A percentile compares a stretch with the other conserved stretches of the same genome.
Conservation (phyloP, 1,140 invertebrate genomes). For the Lepidotrigona ventralis region DNA sequence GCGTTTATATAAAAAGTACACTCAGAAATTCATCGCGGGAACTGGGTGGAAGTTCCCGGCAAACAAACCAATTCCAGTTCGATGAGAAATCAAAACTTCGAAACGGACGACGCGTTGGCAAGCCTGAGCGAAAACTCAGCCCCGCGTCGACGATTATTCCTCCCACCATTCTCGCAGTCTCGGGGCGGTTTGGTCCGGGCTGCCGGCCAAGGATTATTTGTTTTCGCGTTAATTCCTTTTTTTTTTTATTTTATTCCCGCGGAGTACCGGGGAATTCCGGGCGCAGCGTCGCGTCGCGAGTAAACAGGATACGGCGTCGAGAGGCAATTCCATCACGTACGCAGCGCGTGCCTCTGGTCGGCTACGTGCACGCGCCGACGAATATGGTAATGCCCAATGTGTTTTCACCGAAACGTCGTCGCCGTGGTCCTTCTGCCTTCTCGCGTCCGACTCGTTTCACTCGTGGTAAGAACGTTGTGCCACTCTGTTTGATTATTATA, state of each 20-base stretch:
- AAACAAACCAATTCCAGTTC: background rate
- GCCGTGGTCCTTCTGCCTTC: background rate
- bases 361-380: constrained; percentile 50
- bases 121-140: background rate
- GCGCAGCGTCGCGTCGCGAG: constrained; percentile 37
- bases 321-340: constrained; percentile 65
- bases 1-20: no score
- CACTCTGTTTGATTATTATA: no score
- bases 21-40: no score
- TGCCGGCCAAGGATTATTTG: constrained; percentile 50
- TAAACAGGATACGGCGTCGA: constrained; percentile 57
- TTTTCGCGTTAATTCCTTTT: constrained; percentile 59
- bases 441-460: no score
- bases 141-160: constrained; percentile 23
- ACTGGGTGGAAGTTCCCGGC: no score
- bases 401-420: constrained; percentile 60
- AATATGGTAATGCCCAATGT: constrained; percentile 70
- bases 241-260: constrained; percentile 59
- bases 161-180: no score
- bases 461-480: no score
- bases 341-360: constrained; percentile 45
- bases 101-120: background rate
- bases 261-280: constrained; percentile 32
- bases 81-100: background rate
- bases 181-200: constrained; percentile 1